phyloP scores from a whole-genome alignment of 2,888 invertebrate species.

The Philaethria dido region DNA sequence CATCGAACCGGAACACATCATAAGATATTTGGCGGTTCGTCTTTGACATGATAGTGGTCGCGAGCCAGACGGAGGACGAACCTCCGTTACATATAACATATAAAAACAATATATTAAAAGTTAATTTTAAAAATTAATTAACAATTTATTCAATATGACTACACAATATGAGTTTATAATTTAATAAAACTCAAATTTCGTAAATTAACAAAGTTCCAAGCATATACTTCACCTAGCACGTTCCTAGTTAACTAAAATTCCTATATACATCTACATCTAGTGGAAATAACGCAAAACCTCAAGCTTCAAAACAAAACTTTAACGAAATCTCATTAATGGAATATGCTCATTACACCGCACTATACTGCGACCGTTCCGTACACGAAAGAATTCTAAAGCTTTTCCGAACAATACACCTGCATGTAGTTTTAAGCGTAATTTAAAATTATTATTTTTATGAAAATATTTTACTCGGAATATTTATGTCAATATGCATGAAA shows the following conservation, averaged over 20 bases:
- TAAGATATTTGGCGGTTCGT: too few relatives aligned
- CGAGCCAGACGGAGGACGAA: too few relatives aligned
- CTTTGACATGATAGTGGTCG: too few relatives aligned
- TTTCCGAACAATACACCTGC: constrained; percentile 6
- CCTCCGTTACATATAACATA: too few relatives aligned
- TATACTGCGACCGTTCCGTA: constrained; percentile 12
- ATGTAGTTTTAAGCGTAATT: constrained; percentile 14
- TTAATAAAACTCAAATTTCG: constrained; percentile 1
- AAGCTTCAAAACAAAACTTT: constrained; percentile 29
- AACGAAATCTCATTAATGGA: constrained; percentile 33
- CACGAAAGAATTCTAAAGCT: constrained; percentile 9
- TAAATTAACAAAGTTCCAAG: constrained; percentile 15
- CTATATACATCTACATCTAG: constrained; percentile 29
- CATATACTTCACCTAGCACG: neutral
- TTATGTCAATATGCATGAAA: neutral
- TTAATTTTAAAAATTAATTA: neutral
- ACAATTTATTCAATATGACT: neutral
- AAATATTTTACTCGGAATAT: neutral
- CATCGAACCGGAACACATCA: too few relatives aligned
- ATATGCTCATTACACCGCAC: constrained; percentile 21
- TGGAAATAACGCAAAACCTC: constrained; percentile 28
- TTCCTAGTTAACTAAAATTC: constrained; percentile 26
- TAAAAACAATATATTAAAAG: too few relatives aligned
- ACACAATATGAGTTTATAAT: neutral
- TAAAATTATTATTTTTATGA: constrained; percentile 7